These are phyloP conservation scores for Drosophila bocqueti DNA, from an alignment of 1,140 invertebrate species.

Conservation along the genomic window DNA sequence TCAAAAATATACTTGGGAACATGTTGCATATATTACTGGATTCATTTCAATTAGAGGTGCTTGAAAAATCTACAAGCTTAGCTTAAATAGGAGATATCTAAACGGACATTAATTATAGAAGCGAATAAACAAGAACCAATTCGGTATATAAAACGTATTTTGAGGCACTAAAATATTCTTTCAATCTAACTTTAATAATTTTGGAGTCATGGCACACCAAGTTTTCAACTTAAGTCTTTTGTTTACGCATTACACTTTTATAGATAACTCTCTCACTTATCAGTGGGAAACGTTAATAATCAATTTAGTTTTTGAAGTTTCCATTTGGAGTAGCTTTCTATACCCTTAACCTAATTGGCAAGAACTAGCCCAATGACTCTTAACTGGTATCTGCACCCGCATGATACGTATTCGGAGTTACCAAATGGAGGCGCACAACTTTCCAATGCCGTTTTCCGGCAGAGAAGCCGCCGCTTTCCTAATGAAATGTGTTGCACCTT, in stretches of 20 bases:
- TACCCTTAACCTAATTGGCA: neutral
- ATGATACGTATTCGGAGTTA: neutral
- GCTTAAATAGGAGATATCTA: neutral
- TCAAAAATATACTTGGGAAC: neutral
- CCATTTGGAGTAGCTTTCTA: neutral
- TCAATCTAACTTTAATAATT: neutral
- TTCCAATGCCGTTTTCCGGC: constrained; percentile 18
- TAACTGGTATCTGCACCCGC: neutral
- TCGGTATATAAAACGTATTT: neutral
- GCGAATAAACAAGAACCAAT: neutral
- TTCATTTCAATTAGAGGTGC: neutral
- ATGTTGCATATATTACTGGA: neutral
- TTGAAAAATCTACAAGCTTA: neutral
- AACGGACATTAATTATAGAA: too few species aligned
- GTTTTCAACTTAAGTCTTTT: neutral
- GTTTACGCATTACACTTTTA: neutral
- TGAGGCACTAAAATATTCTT: neutral
- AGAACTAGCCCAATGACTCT: neutral
- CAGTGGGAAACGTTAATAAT: too few species aligned
- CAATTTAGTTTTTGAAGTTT: neutral
- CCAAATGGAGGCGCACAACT: constrained; percentile 11
- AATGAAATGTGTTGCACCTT: constrained; percentile 15
- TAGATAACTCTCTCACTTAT: too few species aligned
- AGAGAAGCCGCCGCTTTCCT: constrained; percentile 6
- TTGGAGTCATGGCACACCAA: neutral